phyloP scores from a whole-genome alignment of 2,888 invertebrate genomes.

The Acanthosepion pharaonis region DNA sequence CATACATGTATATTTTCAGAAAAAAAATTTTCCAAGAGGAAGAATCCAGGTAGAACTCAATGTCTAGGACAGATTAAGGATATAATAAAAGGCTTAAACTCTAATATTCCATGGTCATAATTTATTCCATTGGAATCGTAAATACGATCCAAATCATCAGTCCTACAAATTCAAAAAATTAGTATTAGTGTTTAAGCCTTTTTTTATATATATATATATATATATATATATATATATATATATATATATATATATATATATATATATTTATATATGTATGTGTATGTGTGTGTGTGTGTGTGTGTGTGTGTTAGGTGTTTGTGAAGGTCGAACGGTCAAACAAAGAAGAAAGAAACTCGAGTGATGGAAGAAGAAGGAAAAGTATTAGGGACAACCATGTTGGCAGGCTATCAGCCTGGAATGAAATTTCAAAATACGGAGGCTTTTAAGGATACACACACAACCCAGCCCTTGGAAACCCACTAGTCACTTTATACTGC shows the following conservation, averaged over 20 bases:
- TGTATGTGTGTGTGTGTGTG: accelerated
- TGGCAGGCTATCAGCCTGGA: neutral
- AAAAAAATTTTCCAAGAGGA: no score
- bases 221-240: neutral
- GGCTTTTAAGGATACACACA: neutral
- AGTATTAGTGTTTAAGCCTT: no score
- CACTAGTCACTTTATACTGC: neutral
- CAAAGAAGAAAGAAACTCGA: neutral
- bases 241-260: neutral
- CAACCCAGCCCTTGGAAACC: neutral
- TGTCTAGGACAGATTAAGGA: no score
- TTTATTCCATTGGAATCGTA: no score
- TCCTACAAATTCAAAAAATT: no score
- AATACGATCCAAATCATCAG: no score
- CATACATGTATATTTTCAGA: no score
- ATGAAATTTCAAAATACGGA: neutral
- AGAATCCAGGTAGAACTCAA: no score
- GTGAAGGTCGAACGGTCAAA: neutral
- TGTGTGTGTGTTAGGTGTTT: neutral
- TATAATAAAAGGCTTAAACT: no score
- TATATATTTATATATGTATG: neutral
- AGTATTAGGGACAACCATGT: neutral
- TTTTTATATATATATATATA: neutral
- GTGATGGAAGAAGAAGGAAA: neutral
- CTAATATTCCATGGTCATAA: no score